Percentiles rank a stretch among this genome's conserved stretches.
phyloP scores from a whole-genome alignment of 2,113 vertebrate genomes.

The Puffinus mauretanicus region DNA sequence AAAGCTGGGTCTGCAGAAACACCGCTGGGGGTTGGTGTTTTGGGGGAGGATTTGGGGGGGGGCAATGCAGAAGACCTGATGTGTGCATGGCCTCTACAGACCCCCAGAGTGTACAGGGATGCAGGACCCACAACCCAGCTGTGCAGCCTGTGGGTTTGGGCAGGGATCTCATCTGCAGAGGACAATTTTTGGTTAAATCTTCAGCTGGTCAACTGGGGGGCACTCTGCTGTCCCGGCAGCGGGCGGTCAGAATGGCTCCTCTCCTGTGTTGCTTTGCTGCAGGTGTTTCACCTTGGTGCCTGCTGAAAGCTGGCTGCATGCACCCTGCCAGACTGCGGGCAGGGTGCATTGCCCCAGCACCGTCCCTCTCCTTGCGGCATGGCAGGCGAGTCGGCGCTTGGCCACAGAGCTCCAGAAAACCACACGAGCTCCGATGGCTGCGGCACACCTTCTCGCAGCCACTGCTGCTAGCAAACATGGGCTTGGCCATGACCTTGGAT shows the following conservation, averaged over 20 bases:
- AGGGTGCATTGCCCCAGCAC: rapidly evolving
- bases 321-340: background rate
- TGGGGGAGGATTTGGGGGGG: background rate
- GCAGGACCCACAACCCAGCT: background rate
- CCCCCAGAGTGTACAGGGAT: background rate
- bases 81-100: background rate
- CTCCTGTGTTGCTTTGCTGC: background rate
- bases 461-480: rapidly evolving
- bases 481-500: background rate
- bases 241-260: background rate
- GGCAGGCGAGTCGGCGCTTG: rapidly evolving
- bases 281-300: background rate
- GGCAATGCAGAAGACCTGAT: background rate
- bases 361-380: background rate
- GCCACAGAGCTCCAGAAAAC: background rate
- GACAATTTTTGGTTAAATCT: background rate
- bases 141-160: background rate
- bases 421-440: background rate
- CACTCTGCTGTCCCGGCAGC: background rate
- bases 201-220: background rate
- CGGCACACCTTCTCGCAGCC: background rate
- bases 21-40: background rate
- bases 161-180: background rate
- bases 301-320: background rate
- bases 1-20: background rate